Conservation (phyloP, 1,140 invertebrate genomes). For the Piezodorus guildinii region DNA sequence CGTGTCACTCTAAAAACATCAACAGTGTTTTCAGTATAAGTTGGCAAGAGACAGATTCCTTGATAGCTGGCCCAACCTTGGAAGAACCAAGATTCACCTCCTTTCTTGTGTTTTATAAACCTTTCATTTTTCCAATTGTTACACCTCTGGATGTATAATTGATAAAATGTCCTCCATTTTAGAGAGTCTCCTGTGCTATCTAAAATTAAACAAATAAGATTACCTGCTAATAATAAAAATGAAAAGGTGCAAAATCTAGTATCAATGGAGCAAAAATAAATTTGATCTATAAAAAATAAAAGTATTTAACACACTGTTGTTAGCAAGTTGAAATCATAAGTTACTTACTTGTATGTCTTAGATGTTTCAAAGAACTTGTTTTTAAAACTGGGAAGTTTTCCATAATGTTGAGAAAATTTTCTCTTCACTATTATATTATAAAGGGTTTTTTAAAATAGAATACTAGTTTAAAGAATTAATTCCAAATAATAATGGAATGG, state of each 20-base stretch:
- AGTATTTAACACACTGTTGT: too few relatives aligned
- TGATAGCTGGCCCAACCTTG: not conserved
- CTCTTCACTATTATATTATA: too few relatives aligned
- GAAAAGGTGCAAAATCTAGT: not conserved
- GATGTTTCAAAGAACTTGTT: too few relatives aligned
- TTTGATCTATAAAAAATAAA: too few relatives aligned
- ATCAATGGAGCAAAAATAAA: too few relatives aligned
- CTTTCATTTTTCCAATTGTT: not conserved
- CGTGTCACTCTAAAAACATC: not conserved
- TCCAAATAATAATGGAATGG: too few relatives aligned
- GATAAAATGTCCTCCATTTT: slow-evolving; percentile 6
- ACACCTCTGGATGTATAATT: not conserved
- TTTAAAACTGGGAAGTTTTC: too few relatives aligned
- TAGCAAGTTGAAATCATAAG: too few relatives aligned
- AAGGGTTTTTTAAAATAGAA: too few relatives aligned
- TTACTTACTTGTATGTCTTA: too few relatives aligned
- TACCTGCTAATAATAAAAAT: not conserved
- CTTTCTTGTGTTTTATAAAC: not conserved
- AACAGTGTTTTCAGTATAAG: slow-evolving; percentile 3
- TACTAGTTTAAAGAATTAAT: too few relatives aligned
- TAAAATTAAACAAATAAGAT: not conserved
- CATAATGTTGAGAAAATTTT: too few relatives aligned
- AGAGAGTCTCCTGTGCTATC: not conserved
- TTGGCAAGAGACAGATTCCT: not conserved
- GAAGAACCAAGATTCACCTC: not conserved